Conservation (phyloP, 2,113 vertebrate species). For the Symphodus melops region DNA sequence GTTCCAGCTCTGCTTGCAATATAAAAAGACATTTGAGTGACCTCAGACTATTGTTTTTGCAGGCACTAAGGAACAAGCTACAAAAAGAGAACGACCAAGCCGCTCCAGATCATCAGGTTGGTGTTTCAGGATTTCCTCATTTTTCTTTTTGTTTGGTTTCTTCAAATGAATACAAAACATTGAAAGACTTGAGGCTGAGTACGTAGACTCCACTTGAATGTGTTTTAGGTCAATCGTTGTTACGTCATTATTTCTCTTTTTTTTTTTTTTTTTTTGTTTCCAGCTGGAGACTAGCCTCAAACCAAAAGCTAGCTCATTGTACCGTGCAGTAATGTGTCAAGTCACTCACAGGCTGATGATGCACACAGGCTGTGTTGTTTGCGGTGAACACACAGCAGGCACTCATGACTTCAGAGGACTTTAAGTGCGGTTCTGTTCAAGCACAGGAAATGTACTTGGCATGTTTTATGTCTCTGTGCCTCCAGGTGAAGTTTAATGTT, state of each 20-base stretch:
- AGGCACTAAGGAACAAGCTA: constrained; percentile 77
- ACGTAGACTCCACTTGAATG: neutral
- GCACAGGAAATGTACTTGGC: constrained; percentile 25
- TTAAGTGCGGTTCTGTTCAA: neutral
- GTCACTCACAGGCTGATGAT: constrained; percentile 7
- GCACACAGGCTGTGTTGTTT: neutral
- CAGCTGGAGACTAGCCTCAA: neutral
- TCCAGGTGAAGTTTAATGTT: constrained; percentile 24
- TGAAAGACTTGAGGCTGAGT: neutral
- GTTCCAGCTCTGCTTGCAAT: neutral
- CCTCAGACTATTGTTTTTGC: constrained; percentile 27
- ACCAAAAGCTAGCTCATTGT: constrained; percentile 10
- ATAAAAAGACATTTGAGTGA: constrained; percentile 9
- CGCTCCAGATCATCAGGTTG: constrained; percentile 85
- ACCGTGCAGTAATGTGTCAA: constrained; percentile 6
- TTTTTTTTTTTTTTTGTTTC: neutral
- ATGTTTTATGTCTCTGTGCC: constrained; percentile 16
- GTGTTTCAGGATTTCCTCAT: constrained; percentile 22
- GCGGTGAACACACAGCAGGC: constrained; percentile 7
- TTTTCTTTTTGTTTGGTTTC: neutral
- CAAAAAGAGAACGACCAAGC: constrained; percentile 76
- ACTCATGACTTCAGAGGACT: constrained; percentile 4
- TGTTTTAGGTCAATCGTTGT: neutral
- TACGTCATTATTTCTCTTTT: neutral
- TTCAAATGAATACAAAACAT: neutral